Base-by-base conservation (phyloP, 2,797 vertebrate genomes). In the Gambelia wislizenii region DNA sequence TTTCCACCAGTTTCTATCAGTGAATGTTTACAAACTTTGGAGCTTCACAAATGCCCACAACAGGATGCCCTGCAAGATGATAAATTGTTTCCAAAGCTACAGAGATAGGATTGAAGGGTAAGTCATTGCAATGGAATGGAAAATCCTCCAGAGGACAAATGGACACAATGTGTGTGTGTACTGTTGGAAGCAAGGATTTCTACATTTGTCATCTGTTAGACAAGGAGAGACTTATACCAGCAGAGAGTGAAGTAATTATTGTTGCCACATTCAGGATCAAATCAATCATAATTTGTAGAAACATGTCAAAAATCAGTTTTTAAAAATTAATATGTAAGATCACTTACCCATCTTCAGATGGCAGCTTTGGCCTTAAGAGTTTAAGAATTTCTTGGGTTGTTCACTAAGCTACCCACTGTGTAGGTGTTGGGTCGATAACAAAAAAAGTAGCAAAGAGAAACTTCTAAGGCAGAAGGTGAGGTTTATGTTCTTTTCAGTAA, bases 91-190 rank as follows among this genome's bases (percentile, higher is more conserved):
- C 47, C 22, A 25, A 69, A 84, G 36, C 61, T 79, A 54, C 76
- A 87, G 18, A 78, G 76, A 79, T 79, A 79, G 76, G 47, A 52
- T 39, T 87, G 64, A 87, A 69, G 16, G 16, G 39, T 47, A 22
- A n/a, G 18, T 49, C 61, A 70, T 80, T 42, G 33, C 61, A 87
- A 33, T 79, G 77, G 47, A 54, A 70, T 70, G 36, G 61, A 70
- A 69, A 69, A 87, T 86, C 85, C 44, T 86, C 49, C 3, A 30
- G 22, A 47, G 42, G 10, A 14, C 9, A 8, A 5, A 22, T 20
- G 59, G 2, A 44, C 0, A 49, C 6, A 86, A 44, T 33, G 77
- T 64, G 25, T 7, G 6, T 33, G 6, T 5, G 7, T 16, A 27
- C 18, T 42, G 22, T 59, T 61, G 1, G 16, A n/a, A 70, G 27